Conservation (phyloP, 2,113 vertebrate species). For the Crotalus horridus region DNA sequence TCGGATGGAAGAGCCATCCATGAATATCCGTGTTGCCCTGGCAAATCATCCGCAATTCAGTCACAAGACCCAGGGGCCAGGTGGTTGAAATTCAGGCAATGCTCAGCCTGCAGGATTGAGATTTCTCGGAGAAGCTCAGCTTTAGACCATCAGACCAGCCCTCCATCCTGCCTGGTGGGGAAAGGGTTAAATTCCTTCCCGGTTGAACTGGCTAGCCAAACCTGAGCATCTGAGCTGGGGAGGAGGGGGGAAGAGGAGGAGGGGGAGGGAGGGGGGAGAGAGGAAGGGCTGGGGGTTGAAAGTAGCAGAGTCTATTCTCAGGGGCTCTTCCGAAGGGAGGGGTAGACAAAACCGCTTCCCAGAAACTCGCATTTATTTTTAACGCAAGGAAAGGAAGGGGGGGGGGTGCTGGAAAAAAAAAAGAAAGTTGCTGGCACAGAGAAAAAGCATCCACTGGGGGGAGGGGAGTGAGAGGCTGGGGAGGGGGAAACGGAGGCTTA, state of each 20-base stretch:
- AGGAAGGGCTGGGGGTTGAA: slow-evolving; percentile 65
- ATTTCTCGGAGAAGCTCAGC: not conserved
- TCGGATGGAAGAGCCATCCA: not conserved
- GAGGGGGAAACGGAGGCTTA: too few species aligned
- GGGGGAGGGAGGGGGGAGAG: not conserved
- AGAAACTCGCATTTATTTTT: slow-evolving; percentile 57
- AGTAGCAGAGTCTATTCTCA: slow-evolving; percentile 26
- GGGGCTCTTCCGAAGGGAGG: slow-evolving; percentile 67
- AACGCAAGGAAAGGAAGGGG: slow-evolving; percentile 53
- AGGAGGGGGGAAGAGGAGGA: slow-evolving; percentile 35
- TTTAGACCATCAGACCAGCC: not conserved
- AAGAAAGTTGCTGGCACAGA: too few species aligned
- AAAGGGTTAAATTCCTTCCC: not conserved
- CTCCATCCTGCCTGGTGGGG: not conserved
- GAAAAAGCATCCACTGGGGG: too few species aligned
- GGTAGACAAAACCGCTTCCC: slow-evolving; percentile 53
- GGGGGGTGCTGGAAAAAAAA: slow-evolving; percentile 12
- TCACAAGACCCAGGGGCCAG: not conserved
- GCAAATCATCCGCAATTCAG: not conserved
- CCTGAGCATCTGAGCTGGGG: slow-evolving; percentile 12
- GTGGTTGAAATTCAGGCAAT: not conserved
- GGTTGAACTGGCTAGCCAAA: not conserved
- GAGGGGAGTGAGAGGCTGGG: too few species aligned
- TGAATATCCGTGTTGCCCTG: not conserved
- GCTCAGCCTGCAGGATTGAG: not conserved